Percentiles rank a stretch among this genome's conserved stretches.
Evolutionary conservation across 2,113 vertebrate species (phyloP).

Genomic region (Hiodon tergisus): DNA sequence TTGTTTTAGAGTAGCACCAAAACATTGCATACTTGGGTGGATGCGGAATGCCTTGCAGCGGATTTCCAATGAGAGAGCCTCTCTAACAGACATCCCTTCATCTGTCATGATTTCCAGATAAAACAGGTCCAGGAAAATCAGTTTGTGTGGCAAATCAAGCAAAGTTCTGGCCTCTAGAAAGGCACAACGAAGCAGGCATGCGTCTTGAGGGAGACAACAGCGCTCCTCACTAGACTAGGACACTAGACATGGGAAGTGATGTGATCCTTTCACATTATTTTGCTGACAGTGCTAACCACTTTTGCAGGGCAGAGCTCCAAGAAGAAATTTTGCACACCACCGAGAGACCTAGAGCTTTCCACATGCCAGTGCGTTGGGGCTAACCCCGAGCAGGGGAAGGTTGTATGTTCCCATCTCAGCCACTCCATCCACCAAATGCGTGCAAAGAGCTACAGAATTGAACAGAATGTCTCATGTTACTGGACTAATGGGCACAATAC

Average conservation of each 20-base stretch:
- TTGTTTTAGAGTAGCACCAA: conserved; percentile 14
- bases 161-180: neutral
- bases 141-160: neutral
- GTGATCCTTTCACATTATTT: conserved; percentile 22
- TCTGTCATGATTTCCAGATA: neutral
- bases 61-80: neutral
- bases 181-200: neutral
- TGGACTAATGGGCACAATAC: too few relatives aligned
- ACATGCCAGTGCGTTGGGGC: neutral
- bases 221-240: neutral
- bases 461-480: neutral
- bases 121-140: neutral
- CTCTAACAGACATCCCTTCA: neutral
- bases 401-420: conserved; percentile 19
- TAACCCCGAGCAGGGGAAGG: conserved; percentile 22
- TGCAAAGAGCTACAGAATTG: neutral
- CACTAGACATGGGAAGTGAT: neutral
- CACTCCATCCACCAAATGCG: neutral
- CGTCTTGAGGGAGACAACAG: neutral
- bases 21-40: conserved; percentile 11
- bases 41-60: neutral
- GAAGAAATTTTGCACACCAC: conserved; percentile 25
- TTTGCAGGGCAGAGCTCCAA: conserved; percentile 17
- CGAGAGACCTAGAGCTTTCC: conserved; percentile 13
- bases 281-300: conserved; percentile 24